These are phyloP conservation scores for Orientallactaga sibirica DNA, from an alignment of 2,797 vertebrate genomes.

Conservation along the genomic window DNA sequence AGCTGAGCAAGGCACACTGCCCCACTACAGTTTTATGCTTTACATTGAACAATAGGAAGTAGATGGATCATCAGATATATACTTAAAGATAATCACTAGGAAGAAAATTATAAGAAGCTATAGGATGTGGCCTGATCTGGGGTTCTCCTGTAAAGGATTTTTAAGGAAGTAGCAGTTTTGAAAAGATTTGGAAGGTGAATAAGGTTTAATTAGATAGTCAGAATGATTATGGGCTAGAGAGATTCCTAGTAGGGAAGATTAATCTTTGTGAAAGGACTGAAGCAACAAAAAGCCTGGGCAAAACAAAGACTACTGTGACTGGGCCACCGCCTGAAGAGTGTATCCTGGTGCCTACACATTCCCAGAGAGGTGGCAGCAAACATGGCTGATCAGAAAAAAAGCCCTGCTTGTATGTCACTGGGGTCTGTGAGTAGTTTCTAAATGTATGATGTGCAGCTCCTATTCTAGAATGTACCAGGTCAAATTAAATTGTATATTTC, in stretches of 20 bases:
- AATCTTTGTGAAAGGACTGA: background rate
- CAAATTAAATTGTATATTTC: background rate
- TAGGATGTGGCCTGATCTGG: background rate
- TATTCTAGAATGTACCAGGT: background rate
- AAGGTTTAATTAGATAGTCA: constrained; percentile 26
- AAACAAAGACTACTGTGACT: background rate
- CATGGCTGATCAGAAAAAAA: background rate
- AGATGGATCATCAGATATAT: background rate
- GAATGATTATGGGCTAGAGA: background rate
- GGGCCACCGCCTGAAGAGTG: background rate
- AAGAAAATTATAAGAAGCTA: background rate
- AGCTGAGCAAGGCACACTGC: background rate
- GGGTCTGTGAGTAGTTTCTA: background rate
- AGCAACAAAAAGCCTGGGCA: background rate
- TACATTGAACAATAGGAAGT: background rate
- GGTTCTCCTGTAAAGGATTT: background rate
- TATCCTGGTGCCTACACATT: background rate
- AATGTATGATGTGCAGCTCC: background rate
- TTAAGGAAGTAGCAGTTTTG: background rate
- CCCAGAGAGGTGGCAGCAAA: background rate
- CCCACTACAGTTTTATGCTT: background rate
- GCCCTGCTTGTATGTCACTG: background rate
- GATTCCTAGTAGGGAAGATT: background rate
- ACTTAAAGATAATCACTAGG: constrained; percentile 3
- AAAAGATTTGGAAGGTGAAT: background rate